These are phyloP conservation scores for Ophonus ardosiacus DNA, from an alignment of 2,888 invertebrate genomes.

Conservation along the genomic window DNA sequence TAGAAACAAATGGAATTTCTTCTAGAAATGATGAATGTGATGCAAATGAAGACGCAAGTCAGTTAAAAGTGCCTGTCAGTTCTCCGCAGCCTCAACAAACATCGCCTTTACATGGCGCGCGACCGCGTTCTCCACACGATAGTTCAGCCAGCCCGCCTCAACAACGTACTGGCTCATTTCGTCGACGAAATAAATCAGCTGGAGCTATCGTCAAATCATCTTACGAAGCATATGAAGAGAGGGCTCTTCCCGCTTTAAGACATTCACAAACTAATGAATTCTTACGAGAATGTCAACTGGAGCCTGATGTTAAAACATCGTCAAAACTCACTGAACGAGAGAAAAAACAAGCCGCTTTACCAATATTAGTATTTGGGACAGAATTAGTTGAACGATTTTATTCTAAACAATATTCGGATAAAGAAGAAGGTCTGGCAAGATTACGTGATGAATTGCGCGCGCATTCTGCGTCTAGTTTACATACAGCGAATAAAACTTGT, in stretches of 20 bases:
- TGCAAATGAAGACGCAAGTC: slow-evolving; percentile 72
- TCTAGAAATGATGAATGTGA: slow-evolving; percentile 81
- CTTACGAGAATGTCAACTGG: slow-evolving; percentile 84
- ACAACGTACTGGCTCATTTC: slow-evolving; percentile 77
- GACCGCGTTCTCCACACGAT: background rate
- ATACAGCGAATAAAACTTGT: slow-evolving; percentile 87
- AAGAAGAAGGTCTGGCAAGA: slow-evolving; percentile 90
- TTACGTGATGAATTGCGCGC: slow-evolving; percentile 79
- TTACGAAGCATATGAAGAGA: slow-evolving; percentile 92
- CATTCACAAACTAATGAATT: slow-evolving; percentile 92
- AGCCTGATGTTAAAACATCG: slow-evolving; percentile 77
- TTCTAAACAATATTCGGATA: slow-evolving; percentile 92
- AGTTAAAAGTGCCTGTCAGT: background rate
- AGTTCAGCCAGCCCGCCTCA: slow-evolving; percentile 67
- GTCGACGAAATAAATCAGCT: slow-evolving; percentile 82
- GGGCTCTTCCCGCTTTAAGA: slow-evolving; percentile 89
- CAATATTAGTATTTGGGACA: slow-evolving; percentile 94
- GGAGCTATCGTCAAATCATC: slow-evolving; percentile 80
- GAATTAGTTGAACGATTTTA: slow-evolving; percentile 94
- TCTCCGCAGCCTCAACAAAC: slow-evolving; percentile 72
- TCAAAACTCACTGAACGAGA: slow-evolving; percentile 87
- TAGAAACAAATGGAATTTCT: slow-evolving; percentile 85
- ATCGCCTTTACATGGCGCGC: slow-evolving; percentile 76
- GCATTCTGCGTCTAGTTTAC: slow-evolving; percentile 75
- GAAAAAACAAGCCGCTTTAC: slow-evolving; percentile 91